Evolutionary conservation across 2,888 invertebrate species (phyloP).

Genomic region (Pammene fasciana): DNA sequence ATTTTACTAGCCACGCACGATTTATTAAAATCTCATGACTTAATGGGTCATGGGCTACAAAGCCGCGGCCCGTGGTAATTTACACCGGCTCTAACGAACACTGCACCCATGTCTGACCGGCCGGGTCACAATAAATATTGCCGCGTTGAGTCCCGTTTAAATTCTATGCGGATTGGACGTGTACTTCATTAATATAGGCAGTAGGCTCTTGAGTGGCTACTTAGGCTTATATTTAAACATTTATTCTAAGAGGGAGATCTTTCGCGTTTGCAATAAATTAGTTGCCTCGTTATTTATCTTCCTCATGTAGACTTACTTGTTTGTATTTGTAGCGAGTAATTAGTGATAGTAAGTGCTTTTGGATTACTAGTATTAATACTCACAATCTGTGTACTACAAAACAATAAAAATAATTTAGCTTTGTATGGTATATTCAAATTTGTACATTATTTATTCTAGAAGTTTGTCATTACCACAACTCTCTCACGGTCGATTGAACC

Average conservation of each 20-base stretch:
- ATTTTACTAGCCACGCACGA: slow-evolving; percentile 12
- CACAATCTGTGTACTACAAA: slow-evolving; percentile 5
- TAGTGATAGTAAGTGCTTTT: neutral
- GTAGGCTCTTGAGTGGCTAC: slow-evolving; percentile 47
- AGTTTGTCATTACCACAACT: slow-evolving; percentile 70
- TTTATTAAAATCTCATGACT: slow-evolving; percentile 30
- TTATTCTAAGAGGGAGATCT: slow-evolving; percentile 29
- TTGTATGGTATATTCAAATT: neutral
- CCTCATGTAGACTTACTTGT: slow-evolving; percentile 3
- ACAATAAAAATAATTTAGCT: neutral
- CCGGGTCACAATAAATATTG: slow-evolving; percentile 68
- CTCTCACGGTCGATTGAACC: slow-evolving; percentile 71
- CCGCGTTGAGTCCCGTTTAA: slow-evolving; percentile 61
- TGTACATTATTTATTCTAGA: slow-evolving; percentile 53
- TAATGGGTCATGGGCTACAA: slow-evolving; percentile 44
- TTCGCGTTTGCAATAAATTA: slow-evolving; percentile 4
- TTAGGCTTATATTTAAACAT: slow-evolving; percentile 38
- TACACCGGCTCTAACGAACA: slow-evolving; percentile 54
- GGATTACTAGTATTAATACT: neutral
- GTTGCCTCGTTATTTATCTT: slow-evolving; percentile 15
- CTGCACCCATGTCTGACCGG: slow-evolving; percentile 59
- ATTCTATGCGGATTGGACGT: slow-evolving; percentile 58
- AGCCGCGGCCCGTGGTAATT: slow-evolving; percentile 54
- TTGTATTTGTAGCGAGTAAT: neutral
- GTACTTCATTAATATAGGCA: slow-evolving; percentile 54